phyloP scores from a whole-genome alignment of 35 echinoderm and acorn worm species.

The Strongylocentrotus purpuratus region DNA sequence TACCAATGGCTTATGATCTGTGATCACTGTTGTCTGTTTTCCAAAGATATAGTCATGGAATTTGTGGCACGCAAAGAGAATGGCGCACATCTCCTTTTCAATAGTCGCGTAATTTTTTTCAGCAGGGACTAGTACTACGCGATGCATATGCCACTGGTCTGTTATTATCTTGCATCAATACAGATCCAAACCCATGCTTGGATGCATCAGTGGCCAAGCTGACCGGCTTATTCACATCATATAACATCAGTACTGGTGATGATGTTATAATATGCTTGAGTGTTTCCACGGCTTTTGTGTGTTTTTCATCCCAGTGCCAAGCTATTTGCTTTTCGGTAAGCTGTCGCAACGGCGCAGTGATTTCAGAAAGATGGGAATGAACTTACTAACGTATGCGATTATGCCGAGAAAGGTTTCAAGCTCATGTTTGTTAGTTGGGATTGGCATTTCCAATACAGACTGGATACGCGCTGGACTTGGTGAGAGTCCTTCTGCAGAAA shows the following conservation, averaged over 20 bases:
- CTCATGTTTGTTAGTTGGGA: not conserved
- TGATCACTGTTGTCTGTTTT: slow-evolving; percentile 47
- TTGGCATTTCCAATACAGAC: slow-evolving; percentile 24
- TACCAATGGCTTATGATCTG: slow-evolving; percentile 73
- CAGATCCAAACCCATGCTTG: slow-evolving; percentile 57
- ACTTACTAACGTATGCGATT: slow-evolving; percentile 47
- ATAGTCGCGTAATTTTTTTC: slow-evolving; percentile 46
- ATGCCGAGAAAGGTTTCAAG: slow-evolving; percentile 54
- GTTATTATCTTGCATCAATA: slow-evolving; percentile 41
- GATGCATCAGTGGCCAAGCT: slow-evolving; percentile 59
- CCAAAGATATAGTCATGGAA: slow-evolving; percentile 65
- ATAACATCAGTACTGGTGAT: slow-evolving; percentile 50
- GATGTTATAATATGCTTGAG: slow-evolving; percentile 45
- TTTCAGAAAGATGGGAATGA: slow-evolving; percentile 55
- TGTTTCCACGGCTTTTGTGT: slow-evolving; percentile 24
- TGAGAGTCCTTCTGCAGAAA: not conserved
- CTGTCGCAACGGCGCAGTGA: slow-evolving; percentile 31
- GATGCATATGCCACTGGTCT: slow-evolving; percentile 66
- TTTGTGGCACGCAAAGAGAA: slow-evolving; percentile 45
- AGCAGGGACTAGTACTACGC: slow-evolving; percentile 5
- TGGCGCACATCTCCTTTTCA: slow-evolving; percentile 58
- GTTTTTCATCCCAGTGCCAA: slow-evolving; percentile 59
- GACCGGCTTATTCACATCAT: slow-evolving; percentile 44
- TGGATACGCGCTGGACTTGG: not conserved
- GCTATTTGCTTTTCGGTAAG: slow-evolving; percentile 30